Base-by-base conservation (phyloP, 2,797 vertebrate genomes). In the Anisognathus igniventris region DNA sequence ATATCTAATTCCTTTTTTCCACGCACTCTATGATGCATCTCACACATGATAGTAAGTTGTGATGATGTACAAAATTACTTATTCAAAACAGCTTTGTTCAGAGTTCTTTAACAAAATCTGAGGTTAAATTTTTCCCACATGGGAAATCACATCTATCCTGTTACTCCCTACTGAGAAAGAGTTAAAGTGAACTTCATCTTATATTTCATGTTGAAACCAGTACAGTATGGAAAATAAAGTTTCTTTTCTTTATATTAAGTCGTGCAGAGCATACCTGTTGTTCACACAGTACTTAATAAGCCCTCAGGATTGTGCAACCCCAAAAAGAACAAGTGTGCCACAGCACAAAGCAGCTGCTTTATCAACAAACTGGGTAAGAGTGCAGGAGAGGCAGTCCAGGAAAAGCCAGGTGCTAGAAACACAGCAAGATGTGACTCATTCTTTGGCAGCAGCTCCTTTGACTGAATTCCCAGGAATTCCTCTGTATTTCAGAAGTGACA, bases 401-500 rank as follows among this genome's bases (percentile, higher is more conserved):
- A 96, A 96, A 95, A 91, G 65, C 84, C 90, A 87, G 86, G 81
- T 89, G 30, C 30, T 33, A 17, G 9, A 45, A 89, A 61, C 44
- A 24, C 1, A 53, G 50, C 4, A 9, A 67, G 25, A 19, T 3
- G 51, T 95, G 96, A 96, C 81, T 96, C 94, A 96, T n/a, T 51
- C 65, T 28, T 62, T 94, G 87, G 93, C 88, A 85, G 28, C 40
- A 15, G 42, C 22, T 88, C 10, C 71, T 81, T 61, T n/a, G 31
- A 33, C 70, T 70, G 83, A 96, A 96, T 96, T 96, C 96, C 95
- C 90, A 81, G 74, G 94, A 95, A 95, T 95, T 92, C 54, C 81
- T 96, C 71, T 0, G 3, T 40, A 18, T 76, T 90, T 92, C 75
- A 95, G 93, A 91, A 54, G 0, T 68, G 58, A 85, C 86, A 92